Evolutionary conservation across 2,113 vertebrate species (phyloP).

Genomic region (Maylandia zebra): DNA sequence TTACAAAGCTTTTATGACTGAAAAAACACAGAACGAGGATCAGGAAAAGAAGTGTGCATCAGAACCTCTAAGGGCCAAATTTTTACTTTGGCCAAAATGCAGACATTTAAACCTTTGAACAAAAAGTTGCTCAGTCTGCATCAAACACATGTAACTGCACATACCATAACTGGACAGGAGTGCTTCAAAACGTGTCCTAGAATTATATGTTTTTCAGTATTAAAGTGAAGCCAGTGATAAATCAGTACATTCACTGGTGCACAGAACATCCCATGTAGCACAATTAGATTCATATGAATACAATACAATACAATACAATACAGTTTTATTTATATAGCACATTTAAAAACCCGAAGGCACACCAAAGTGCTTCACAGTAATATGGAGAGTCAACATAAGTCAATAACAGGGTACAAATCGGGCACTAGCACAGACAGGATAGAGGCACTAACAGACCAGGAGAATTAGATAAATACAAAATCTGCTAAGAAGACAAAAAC

Average conservation of each 20-base stretch:
- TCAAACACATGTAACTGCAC: not conserved
- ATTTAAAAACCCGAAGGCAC: no score
- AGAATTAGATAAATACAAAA: no score
- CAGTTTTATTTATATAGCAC: no score
- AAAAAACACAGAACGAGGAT: not conserved
- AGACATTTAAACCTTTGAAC: not conserved
- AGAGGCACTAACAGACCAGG: no score
- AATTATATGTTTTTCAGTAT: not conserved
- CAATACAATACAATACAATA: no score
- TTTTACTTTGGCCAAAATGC: not conserved
- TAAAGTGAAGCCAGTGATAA: not conserved
- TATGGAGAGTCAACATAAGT: no score
- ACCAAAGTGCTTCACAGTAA: no score
- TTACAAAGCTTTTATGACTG: not conserved
- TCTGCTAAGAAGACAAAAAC: no score
- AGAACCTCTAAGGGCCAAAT: not conserved
- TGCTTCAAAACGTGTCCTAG: not conserved
- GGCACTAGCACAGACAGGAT: no score
- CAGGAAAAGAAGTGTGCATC: not conserved
- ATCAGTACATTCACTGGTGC: not conserved
- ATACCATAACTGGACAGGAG: not conserved
- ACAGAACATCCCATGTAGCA: not conserved
- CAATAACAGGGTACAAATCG: no score
- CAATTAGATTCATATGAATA: not conserved
- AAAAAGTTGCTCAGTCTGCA: not conserved